Evolutionary conservation across 2,888 invertebrate species (phyloP).

Genomic region (Mayetiola destructor): DNA sequence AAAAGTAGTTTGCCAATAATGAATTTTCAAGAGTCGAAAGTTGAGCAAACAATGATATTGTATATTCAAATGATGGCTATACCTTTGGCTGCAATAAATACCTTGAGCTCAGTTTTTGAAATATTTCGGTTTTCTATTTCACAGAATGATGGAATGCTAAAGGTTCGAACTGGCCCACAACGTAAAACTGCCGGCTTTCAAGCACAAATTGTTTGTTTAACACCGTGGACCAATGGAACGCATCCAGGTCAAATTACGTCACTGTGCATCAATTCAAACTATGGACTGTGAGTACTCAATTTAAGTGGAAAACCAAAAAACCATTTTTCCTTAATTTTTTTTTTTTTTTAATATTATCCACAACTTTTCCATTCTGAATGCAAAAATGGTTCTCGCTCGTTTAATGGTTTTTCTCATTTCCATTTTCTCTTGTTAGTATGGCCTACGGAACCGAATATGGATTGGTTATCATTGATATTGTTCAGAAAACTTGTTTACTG

Average conservation of each 20-base stretch:
- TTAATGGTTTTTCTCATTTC: background rate
- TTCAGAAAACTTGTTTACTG: slow-evolving; percentile 76
- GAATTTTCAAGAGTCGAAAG: too few species aligned
- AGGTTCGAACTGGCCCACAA: slow-evolving; percentile 58
- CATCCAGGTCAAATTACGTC: slow-evolving; percentile 76
- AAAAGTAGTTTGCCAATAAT: too few species aligned
- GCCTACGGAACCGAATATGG: slow-evolving; percentile 96
- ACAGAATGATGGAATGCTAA: slow-evolving; percentile 39
- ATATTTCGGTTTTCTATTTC: slow-evolving; percentile 17
- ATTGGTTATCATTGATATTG: slow-evolving; percentile 85
- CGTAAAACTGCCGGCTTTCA: slow-evolving; percentile 94
- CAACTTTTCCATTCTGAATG: too few species aligned
- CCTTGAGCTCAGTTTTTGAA: too few species aligned
- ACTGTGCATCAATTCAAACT: slow-evolving; percentile 87
- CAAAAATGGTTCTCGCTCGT: too few species aligned
- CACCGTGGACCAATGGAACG: slow-evolving; percentile 63
- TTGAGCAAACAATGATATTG: too few species aligned
- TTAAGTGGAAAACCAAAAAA: too few species aligned
- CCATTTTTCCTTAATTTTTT: background rate
- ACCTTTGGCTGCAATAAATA: too few species aligned
- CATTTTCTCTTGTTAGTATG: slow-evolving; percentile 54
- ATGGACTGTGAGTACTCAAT: slow-evolving; percentile 73
- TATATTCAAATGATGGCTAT: too few species aligned
- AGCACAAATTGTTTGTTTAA: slow-evolving; percentile 85
- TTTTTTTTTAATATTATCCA: background rate